Base-by-base conservation (phyloP, 2,888 invertebrate species). In the Conus canariensis region DNA sequence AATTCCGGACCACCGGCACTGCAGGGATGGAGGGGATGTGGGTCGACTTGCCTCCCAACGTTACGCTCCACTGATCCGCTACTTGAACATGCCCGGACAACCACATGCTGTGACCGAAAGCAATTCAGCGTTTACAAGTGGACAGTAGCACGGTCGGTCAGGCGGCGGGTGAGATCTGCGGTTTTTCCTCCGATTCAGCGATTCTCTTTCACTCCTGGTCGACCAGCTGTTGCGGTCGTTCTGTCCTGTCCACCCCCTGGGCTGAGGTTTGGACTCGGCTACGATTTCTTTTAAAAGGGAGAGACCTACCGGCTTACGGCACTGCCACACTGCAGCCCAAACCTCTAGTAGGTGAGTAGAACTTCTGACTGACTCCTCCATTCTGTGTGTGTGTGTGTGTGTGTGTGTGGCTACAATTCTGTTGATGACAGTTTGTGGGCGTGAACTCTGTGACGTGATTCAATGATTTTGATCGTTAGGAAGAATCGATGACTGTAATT, bases 261-360 rank as follows among this genome's bases (percentile, higher is more conserved):
- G 67, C 30, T 2, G 16, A 10, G 56, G 64, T 19, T 2, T 88
- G 82, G 82, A 83, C 58, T 64, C 67, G 64, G 45, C 88, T 8
- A 19, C 8, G 83, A 67, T 83, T 82, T 83, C 88, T 83, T 45
- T 83, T 90, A 90, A 74, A 80, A 45, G 87, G 19, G 30, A 4
- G 14, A 59, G 30, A 60, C 25, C 25, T 19, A 22, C 64, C 22
- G 12, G 19, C 19, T 60, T n/a, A 45, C 6, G 14, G 14, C 58
- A 58, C 56, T 77, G 56, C 86, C 59, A 60, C 60, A 6, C 16
- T 14, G 88, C 83, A 83, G 67, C 88, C 60, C 8, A 67, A n/a
- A 22, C 1, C 30, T 64, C 7, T 19, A 25, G 25, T 22, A 67
- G 82, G 82, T 30, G 80, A 82, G 1, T 59, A 10, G 22, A 8